Evolutionary conservation across 1,140 invertebrate species (phyloP).

Genomic region (Diabrotica undecimpunctata): DNA sequence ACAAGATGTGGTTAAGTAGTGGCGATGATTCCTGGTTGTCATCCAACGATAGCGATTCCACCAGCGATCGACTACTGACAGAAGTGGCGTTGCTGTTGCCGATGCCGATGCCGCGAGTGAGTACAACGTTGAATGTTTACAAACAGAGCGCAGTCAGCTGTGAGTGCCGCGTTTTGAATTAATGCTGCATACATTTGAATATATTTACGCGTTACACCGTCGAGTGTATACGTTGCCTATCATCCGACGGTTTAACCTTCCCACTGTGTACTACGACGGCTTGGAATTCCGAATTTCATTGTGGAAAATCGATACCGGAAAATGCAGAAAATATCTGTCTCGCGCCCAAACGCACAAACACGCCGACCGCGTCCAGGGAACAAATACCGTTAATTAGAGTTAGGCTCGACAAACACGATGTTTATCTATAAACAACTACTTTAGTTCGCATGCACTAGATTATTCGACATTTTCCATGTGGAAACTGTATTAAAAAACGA

Average conservation of each 20-base stretch:
- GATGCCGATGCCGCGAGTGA: neutral
- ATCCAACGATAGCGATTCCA: neutral
- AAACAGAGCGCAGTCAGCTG: constrained; percentile 47
- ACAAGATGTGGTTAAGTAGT: too few relatives aligned
- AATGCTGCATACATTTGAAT: constrained; percentile 66
- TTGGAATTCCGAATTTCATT: neutral
- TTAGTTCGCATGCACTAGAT: too few relatives aligned
- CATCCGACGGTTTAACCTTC: constrained; percentile 16
- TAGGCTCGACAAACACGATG: too few relatives aligned
- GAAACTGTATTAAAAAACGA: too few relatives aligned
- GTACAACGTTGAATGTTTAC: constrained; percentile 42
- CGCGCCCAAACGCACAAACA: too few relatives aligned
- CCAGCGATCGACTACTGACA: neutral
- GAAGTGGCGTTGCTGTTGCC: constrained; percentile 7
- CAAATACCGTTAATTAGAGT: too few relatives aligned
- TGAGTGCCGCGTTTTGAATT: constrained; percentile 57
- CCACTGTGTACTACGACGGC: constrained; percentile 11
- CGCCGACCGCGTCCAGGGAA: too few relatives aligned
- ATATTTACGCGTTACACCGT: constrained; percentile 50
- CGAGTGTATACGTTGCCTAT: constrained; percentile 20
- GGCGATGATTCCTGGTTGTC: neutral
- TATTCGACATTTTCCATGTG: too few relatives aligned
- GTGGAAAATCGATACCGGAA: constrained; percentile 14
- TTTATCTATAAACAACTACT: too few relatives aligned
- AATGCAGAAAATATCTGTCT: constrained; percentile 5